Evolutionary conservation across 2,113 vertebrate genomes (phyloP), one percentile per base, ranked within the genome.

Genomic region (Otis tarda): DNA sequence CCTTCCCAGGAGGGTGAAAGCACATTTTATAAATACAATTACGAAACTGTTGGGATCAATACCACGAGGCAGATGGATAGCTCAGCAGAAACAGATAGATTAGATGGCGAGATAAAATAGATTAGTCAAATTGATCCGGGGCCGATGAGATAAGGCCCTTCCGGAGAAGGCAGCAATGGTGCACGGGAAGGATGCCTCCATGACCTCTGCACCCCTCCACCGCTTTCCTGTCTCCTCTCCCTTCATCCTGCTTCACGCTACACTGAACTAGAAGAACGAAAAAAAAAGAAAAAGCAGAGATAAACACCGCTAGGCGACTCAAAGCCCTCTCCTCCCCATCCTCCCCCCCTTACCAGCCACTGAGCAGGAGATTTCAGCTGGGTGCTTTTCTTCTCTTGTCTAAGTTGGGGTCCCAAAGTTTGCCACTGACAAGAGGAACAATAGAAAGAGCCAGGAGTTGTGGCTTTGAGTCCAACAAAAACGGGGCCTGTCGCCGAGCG

Each of bases 1-100:
- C 31, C 28, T 78, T 94, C 85, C 80, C 80, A 71, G 65, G 43
- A 77, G 86, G 69, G 77, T 89, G 88, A 96, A 96, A 94, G 83
- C 73, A 86, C 90, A 90, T 95, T 96, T 96, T 89, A 93, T 84
- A 96, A 97, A 96, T 78, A 95, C 85, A 92, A 94, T 97, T 95
- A 95, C 35, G 0, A 89, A 93, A 89, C 91, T 73, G 80, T 41
- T 89, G 70, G 80, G 77, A 93, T 96, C 90, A 65, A 94, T 97
- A 93, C 65, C 33, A 61, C 0, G 1, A 83, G 24, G 77, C 89
- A 91, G 81, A 95, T 93, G 84, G 91, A 83, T 81, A 68, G 94
- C 83, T 93, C 92, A 61, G 63, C 69, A 93, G 78, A 93, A 65
- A 83, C 65, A 81, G 89, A 94, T 75, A 96, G 93, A 97, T 95